A percentile compares a stretch with the other conserved stretches of the same genome.
These are phyloP conservation scores for Channa striata DNA, from an alignment of 2,797 vertebrate species.

Conservation along the genomic window DNA sequence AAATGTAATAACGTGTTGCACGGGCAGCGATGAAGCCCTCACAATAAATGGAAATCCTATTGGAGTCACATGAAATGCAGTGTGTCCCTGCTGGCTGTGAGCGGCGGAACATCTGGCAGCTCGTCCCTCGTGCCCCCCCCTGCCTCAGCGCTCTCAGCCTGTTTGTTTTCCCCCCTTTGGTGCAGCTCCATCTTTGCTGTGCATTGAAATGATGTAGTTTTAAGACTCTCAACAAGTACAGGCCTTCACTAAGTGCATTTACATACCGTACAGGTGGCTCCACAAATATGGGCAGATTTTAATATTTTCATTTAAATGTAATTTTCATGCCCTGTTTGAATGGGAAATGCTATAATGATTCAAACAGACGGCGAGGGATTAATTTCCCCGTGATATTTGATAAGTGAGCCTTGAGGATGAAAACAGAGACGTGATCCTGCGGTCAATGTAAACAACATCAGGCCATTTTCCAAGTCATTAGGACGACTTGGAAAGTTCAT, in stretches of 20 bases:
- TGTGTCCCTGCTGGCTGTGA: neutral
- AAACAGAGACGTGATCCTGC: slow-evolving; percentile 49
- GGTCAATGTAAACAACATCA: slow-evolving; percentile 47
- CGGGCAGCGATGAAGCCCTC: slow-evolving; percentile 4
- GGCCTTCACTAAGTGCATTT: slow-evolving; percentile 75
- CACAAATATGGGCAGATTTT: slow-evolving; percentile 80
- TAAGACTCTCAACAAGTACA: slow-evolving; percentile 61
- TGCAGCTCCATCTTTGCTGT: slow-evolving; percentile 55
- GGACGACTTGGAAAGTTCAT: slow-evolving; percentile 36
- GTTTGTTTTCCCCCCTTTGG: slow-evolving; percentile 10
- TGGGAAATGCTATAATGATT: slow-evolving; percentile 82
- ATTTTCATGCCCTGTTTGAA: slow-evolving; percentile 86
- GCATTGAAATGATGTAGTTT: slow-evolving; percentile 76
- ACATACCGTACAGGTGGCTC: slow-evolving; percentile 83
- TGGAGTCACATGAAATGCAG: neutral
- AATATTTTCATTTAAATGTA: slow-evolving; percentile 86
- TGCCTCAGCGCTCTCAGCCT: neutral
- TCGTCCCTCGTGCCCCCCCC: slow-evolving; percentile 8
- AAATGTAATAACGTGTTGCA: slow-evolving; percentile 9
- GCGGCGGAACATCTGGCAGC: neutral
- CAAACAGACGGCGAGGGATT: slow-evolving; percentile 63
- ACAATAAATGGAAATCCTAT: neutral
- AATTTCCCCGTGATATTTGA: slow-evolving; percentile 66
- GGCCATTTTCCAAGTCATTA: slow-evolving; percentile 46
- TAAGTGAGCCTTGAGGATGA: slow-evolving; percentile 65